Evolutionary conservation across 2,797 vertebrate species (phyloP).

Genomic region (Otolemur crassicaudatus): DNA sequence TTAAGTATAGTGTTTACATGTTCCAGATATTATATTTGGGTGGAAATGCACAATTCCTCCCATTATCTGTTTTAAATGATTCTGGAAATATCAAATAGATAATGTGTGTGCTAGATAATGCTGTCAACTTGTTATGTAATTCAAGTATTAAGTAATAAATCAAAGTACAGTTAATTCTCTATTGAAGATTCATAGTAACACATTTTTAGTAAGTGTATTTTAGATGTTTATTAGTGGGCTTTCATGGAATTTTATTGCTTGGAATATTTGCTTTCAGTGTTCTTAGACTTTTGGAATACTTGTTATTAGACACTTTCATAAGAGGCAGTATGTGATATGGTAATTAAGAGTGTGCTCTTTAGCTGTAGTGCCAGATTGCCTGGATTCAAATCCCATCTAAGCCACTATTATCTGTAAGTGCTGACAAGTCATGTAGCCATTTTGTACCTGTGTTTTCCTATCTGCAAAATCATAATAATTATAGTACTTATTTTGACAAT

Average conservation of each 20-base stretch:
- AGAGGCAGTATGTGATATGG: not conserved
- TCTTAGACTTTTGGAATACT: not conserved
- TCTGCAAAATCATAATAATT: constrained; percentile 37
- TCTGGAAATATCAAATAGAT: constrained; percentile 16
- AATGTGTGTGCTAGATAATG: not conserved
- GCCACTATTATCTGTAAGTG: not conserved
- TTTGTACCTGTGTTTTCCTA: not conserved
- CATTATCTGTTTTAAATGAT: constrained; percentile 45
- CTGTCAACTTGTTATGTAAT: not conserved
- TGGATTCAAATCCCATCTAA: not conserved
- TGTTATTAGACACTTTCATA: not conserved
- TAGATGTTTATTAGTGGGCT: not conserved
- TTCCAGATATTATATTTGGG: constrained; percentile 43
- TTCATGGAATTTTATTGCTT: not conserved
- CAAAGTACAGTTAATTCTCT: not conserved
- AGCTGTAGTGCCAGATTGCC: not conserved
- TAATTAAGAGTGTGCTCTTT: not conserved
- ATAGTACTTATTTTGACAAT: constrained; percentile 37
- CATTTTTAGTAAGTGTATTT: not conserved
- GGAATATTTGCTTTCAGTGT: not conserved
- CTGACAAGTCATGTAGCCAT: not conserved
- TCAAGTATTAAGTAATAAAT: constrained; percentile 4
- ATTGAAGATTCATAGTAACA: not conserved
- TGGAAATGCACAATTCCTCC: constrained; percentile 15
- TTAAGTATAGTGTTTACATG: constrained; percentile 52